phyloP scores from a whole-genome alignment of 2,888 invertebrate genomes.

The Ashinkailepas kermadecensis region DNA sequence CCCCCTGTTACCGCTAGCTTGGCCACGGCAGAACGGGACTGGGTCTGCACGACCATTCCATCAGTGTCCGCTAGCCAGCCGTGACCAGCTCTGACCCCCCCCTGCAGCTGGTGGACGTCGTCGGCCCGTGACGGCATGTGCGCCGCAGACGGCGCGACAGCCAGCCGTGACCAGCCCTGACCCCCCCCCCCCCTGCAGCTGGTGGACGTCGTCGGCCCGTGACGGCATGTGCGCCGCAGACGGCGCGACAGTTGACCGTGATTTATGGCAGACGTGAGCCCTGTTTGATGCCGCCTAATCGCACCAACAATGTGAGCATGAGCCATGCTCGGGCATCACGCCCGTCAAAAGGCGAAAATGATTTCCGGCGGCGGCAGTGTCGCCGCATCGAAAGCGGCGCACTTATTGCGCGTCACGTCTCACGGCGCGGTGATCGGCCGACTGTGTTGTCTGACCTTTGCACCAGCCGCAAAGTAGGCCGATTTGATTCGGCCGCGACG shows the following conservation, averaged over 20 bases:
- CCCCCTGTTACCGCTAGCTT: too few relatives aligned
- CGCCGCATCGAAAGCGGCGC: neutral
- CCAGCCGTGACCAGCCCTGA: neutral
- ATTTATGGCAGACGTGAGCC: neutral
- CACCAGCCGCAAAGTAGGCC: too few relatives aligned
- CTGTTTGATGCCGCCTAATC: neutral
- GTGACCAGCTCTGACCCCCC: neutral
- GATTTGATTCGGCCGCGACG: too few relatives aligned
- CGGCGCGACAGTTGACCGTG: neutral
- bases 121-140: too few relatives aligned
- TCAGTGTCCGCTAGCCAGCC: neutral
- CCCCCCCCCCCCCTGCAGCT: neutral
- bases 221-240: neutral
- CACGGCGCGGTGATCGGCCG: too few relatives aligned
- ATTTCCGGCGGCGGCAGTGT: neutral
- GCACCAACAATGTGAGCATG: neutral
- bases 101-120: too few relatives aligned
- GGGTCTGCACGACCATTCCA: neutral
- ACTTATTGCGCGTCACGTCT: too few relatives aligned
- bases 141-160: neutral
- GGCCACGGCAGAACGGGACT: too few relatives aligned
- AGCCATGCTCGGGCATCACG: neutral
- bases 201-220: too few relatives aligned
- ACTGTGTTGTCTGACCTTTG: too few relatives aligned
- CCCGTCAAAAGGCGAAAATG: neutral